Evolutionary conservation across 2,797 vertebrate species (phyloP).

Genomic region (Australoheros facetus): DNA sequence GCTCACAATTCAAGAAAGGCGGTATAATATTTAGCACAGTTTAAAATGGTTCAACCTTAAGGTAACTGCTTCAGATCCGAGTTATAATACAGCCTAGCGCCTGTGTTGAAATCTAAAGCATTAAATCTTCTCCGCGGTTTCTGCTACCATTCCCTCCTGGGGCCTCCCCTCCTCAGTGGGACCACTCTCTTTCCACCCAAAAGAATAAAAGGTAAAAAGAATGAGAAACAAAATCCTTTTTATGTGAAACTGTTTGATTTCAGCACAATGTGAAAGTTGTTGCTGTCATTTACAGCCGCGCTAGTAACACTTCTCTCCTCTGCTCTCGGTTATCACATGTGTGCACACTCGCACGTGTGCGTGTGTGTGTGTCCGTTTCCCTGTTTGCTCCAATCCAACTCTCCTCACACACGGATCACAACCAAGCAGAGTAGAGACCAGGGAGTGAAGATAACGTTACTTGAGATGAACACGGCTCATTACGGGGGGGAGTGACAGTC

Average conservation of each 20-base stretch:
- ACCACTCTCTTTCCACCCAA: not conserved
- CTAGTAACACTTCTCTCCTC: not conserved
- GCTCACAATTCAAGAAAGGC: not conserved
- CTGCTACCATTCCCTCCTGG: not conserved
- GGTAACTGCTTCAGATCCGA: not conserved
- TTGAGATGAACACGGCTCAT: not conserved
- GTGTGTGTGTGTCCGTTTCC: not conserved
- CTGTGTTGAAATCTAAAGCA: not conserved
- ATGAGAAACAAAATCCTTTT: not conserved
- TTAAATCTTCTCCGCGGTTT: not conserved
- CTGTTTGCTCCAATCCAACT: not conserved
- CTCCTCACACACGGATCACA: not conserved
- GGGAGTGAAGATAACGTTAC: not conserved
- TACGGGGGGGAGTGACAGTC: not conserved
- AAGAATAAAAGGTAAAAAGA: not conserved
- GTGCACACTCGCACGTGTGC: not conserved
- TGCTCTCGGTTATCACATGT: not conserved
- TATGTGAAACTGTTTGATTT: slow-evolving; percentile 1
- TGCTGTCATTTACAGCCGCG: not conserved
- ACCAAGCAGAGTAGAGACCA: not conserved
- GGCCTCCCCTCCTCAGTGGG: not conserved
- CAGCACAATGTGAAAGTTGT: not conserved
- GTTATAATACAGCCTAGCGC: not conserved
- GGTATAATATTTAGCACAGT: not conserved
- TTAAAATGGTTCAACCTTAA: not conserved